Percentiles rank a stretch among this genome's conserved stretches.
Conservation (phyloP, 2,888 invertebrate genomes). For the Itoplectis maculator region DNA sequence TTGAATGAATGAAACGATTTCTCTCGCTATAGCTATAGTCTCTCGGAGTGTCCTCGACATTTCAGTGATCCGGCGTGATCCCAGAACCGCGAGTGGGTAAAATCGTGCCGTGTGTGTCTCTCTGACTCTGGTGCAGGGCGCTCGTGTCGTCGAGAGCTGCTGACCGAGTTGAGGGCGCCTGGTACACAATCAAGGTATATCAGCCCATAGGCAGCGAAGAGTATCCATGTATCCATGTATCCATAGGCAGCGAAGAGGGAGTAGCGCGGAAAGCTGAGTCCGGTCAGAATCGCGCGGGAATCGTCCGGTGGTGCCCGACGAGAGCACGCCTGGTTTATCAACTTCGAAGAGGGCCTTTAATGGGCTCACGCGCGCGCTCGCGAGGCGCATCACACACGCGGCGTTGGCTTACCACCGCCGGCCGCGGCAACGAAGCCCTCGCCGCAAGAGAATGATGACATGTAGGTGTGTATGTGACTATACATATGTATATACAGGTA, state of each 20-base stretch:
- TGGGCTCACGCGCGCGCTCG: conserved; percentile 69
- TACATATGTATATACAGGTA: not conserved
- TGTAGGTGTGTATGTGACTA: not conserved
- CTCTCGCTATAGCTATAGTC: not conserved
- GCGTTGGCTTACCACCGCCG: conserved; percentile 32
- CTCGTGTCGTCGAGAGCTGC: not conserved
- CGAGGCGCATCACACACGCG: conserved; percentile 39
- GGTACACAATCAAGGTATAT: too few relatives aligned
- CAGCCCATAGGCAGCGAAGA: too few relatives aligned
- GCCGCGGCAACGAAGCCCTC: conserved; percentile 38
- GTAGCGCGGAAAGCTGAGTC: conserved; percentile 15
- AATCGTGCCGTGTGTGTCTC: not conserved
- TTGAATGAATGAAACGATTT: too few relatives aligned
- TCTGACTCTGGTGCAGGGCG: too few relatives aligned
- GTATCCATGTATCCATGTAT: too few relatives aligned
- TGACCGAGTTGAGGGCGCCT: not conserved
- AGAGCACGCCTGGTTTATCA: conserved; percentile 76
- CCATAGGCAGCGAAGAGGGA: conserved; percentile 48
- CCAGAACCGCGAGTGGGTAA: conserved; percentile 15
- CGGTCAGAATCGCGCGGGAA: conserved; percentile 34
- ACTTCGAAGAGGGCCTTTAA: conserved; percentile 76
- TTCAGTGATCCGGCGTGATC: not conserved
- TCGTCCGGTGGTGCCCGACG: conserved; percentile 43
- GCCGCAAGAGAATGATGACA: conserved; percentile 22
- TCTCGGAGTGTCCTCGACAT: not conserved